Conservation (phyloP, 2,113 vertebrate genomes). For the Callospermophilus lateralis region DNA sequence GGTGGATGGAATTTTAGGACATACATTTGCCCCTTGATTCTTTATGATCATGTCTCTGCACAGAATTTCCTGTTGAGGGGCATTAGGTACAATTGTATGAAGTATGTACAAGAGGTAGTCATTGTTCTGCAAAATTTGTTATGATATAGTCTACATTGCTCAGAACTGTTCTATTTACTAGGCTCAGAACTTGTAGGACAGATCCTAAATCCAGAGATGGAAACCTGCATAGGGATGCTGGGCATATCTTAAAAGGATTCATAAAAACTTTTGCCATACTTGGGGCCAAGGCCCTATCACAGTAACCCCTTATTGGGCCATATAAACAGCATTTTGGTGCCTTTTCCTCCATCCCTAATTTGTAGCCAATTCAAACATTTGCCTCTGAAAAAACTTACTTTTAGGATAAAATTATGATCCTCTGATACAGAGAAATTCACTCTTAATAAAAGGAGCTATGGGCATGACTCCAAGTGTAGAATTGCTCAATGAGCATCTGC, state of each 20-base stretch:
- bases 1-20: conserved; percentile 42
- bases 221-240: conserved; percentile 30
- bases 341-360: conserved; percentile 1
- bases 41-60: neutral
- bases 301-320: conserved; percentile 21
- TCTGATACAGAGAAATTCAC: conserved; percentile 17
- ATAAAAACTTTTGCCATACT: neutral
- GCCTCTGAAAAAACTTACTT: conserved; percentile 37
- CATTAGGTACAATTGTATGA: neutral
- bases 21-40: neutral
- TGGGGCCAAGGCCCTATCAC: conserved; percentile 52
- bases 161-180: conserved; percentile 39
- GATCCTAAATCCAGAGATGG: conserved; percentile 22
- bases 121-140: conserved; percentile 20
- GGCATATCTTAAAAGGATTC: conserved; percentile 38
- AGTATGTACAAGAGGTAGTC: neutral
- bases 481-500: conserved; percentile 38
- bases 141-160: neutral
- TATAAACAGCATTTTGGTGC: conserved; percentile 25
- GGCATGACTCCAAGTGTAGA: conserved; percentile 6
- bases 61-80: neutral
- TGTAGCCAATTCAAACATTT: conserved; percentile 15
- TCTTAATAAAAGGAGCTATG: conserved; percentile 44
- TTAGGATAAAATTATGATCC: conserved; percentile 24
- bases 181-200: conserved; percentile 51